These are phyloP conservation scores for Papilio xuthus DNA, from an alignment of 1,140 invertebrate genomes.

Conservation along the genomic window DNA sequence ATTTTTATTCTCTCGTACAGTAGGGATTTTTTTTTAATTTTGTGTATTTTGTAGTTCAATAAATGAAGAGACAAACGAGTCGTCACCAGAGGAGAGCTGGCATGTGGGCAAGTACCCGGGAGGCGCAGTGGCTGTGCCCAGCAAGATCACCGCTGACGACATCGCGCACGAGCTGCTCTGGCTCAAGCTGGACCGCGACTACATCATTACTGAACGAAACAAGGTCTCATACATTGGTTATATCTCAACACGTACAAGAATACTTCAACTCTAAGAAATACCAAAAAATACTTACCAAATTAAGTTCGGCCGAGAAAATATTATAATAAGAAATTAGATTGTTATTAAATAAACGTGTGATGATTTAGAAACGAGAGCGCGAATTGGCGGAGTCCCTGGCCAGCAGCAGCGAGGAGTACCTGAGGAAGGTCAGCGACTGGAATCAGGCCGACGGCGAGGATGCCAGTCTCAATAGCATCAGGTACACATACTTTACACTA, in stretches of 20 bases:
- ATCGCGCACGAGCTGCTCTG: constrained; percentile 75
- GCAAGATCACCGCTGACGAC: constrained; percentile 76
- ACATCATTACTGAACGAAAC: constrained; percentile 68
- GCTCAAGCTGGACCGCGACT: constrained; percentile 72
- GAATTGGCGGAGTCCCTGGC: constrained; percentile 68
- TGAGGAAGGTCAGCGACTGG: constrained; percentile 64
- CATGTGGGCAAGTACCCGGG: constrained; percentile 54
- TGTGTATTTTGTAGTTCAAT: constrained; percentile 48
- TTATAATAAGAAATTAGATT: no score
- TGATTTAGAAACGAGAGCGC: constrained; percentile 51
- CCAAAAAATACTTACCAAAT: no score
- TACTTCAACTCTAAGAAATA: background rate
- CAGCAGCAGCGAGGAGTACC: constrained; percentile 70
- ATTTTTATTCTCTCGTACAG: no score
- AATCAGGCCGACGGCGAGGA: constrained; percentile 58
- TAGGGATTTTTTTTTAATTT: no score
- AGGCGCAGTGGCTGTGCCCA: constrained; percentile 57
- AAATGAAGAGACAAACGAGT: constrained; percentile 60
- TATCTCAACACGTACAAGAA: background rate
- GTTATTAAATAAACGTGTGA: background rate
- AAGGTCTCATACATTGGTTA: constrained; percentile 49
- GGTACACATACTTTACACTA: constrained; percentile 45
- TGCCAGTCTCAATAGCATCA: constrained; percentile 55
- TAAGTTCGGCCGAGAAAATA: no score
- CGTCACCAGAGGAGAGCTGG: constrained; percentile 65